These are phyloP conservation scores for Acanthococcus lagerstroemiae DNA, from an alignment of 2,888 invertebrate species.

Conservation along the genomic window DNA sequence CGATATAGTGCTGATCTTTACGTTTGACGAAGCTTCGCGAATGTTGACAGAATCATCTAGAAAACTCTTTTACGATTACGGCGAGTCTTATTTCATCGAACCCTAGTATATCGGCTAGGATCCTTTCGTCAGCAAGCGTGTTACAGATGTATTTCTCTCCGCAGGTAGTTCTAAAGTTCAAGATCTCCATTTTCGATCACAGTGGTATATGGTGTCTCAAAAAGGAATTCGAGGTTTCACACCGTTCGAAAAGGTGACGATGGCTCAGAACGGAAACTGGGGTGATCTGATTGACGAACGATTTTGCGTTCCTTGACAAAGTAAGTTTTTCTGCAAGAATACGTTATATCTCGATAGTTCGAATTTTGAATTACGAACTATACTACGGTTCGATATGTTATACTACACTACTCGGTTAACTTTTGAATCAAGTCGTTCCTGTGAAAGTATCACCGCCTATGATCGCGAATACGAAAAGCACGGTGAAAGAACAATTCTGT, in stretches of 20 bases:
- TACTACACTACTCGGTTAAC: too few relatives aligned
- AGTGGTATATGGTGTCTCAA: conserved; percentile 48
- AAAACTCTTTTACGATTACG: conserved; percentile 45
- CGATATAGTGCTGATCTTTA: conserved; percentile 47
- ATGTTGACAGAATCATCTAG: conserved; percentile 46
- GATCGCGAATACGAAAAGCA: conserved; percentile 1
- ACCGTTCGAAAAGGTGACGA: conserved; percentile 43
- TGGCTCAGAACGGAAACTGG: conserved; percentile 39
- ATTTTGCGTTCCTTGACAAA: conserved; percentile 44
- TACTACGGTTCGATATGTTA: background rate
- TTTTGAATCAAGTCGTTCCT: conserved; percentile 1
- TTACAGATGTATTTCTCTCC: too few relatives aligned
- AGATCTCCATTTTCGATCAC: conserved; percentile 47
- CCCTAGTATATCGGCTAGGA: background rate
- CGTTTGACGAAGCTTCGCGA: conserved; percentile 48
- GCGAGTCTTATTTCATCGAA: conserved; percentile 35
- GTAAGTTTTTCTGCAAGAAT: conserved; percentile 37
- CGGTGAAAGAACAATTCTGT: conserved; percentile 10
- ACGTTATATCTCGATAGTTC: background rate
- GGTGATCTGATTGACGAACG: conserved; percentile 41
- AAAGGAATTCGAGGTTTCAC: conserved; percentile 47
- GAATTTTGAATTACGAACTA: background rate
- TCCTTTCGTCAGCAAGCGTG: background rate
- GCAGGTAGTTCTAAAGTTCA: conserved; percentile 45
- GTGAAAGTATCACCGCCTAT: conserved; percentile 15